Base-by-base conservation (phyloP, 2,888 invertebrate species). In the Cantharis lateralis region DNA sequence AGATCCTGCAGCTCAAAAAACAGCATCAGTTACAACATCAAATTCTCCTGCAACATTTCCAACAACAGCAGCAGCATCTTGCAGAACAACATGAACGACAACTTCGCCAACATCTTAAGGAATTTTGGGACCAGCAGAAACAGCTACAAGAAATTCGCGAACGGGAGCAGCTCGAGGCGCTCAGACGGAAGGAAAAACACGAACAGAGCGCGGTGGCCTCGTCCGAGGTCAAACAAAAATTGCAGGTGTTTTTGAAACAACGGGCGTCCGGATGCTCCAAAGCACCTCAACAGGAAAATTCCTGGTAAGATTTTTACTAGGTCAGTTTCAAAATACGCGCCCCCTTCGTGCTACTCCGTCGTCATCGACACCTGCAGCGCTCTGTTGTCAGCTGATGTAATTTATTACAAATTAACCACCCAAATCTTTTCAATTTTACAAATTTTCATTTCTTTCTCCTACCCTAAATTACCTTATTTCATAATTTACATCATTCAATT, bases 201-300 rank as follows among this genome's bases (percentile, higher is more conserved):
- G 97, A 97, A 88, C 96, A 97, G 90, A 97, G 97, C 89, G 98
- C 98, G 75, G 95, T 97, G 85, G 98, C 98, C 81, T 98, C 98
- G 81, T 94, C 96, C 18, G 98, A 98, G 89, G 98, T 98, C 86
- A 98, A 98, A 88, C 97, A 97, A 90, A 96, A 96, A 86, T 91
- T 98, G 84, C 97, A 97, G 92, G 96, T 95, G 79, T 88, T 88
- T 82, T 83, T 88, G 71, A 82, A 86, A 78, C 88, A 88, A 81
- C 84, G 88, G 77, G 87, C 88, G 74, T 87, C 87, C 76, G 88
- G 88, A 26, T 84, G 85, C 81, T 86, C 87, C 71, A 84, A 82
- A 78, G 87, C 87, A 80, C 84, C 86, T 79, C 84, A 86, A 75
- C 85, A 87, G 75, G 88, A 88, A 68, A 88, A 87, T 81, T 88